phyloP scores from a whole-genome alignment of 2,888 invertebrate species.

The Gastracanthus pulcherrimus region DNA sequence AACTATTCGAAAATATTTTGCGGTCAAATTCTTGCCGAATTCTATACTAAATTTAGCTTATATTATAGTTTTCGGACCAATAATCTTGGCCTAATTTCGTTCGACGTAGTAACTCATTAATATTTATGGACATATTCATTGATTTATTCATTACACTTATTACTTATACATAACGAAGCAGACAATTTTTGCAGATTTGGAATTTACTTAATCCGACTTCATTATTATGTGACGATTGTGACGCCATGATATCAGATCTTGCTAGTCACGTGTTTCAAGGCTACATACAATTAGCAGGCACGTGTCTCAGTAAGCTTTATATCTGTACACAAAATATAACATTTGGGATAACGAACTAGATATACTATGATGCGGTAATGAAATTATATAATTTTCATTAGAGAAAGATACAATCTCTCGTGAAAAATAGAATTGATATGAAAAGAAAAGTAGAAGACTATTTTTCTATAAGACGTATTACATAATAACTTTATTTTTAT shows the following conservation, averaged over 20 bases:
- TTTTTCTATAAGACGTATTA: no score
- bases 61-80: no score
- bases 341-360: not conserved
- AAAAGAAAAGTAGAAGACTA: not conserved
- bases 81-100: no score
- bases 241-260: not conserved
- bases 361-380: not conserved
- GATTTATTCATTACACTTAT: no score
- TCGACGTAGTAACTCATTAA: no score
- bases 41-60: no score
- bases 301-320: slow-evolving; percentile 20
- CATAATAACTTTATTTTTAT: no score
- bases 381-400: not conserved
- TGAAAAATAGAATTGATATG: not conserved
- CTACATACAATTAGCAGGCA: slow-evolving; percentile 43
- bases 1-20: no score
- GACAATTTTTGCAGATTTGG: no score
- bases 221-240: not conserved
- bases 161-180: no score
- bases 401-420: not conserved
- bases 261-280: slow-evolving; percentile 9
- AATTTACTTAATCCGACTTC: not conserved
- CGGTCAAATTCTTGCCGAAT: no score
- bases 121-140: no score
- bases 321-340: not conserved